A percentile compares a stretch with the other conserved stretches of the same genome.
Evolutionary conservation across 2,797 vertebrate species (phyloP).

Genomic region (Crocodylus rhombifer): DNA sequence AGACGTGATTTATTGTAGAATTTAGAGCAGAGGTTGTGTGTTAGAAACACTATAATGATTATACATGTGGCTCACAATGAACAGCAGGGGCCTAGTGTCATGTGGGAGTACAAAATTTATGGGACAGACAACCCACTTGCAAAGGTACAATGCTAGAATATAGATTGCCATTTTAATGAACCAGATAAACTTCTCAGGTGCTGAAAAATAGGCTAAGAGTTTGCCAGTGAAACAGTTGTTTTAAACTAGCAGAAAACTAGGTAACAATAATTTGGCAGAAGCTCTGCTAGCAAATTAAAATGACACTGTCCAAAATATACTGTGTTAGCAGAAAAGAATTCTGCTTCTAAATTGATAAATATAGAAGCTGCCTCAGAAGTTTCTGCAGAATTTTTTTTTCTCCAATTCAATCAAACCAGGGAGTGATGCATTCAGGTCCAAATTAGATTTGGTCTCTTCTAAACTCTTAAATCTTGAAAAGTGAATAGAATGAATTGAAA

Average conservation of each 20-base stretch:
- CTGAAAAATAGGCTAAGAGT: slow-evolving; percentile 11
- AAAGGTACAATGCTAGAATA: slow-evolving; percentile 7
- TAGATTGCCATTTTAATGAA: slow-evolving; percentile 25
- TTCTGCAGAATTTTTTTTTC: slow-evolving; percentile 14
- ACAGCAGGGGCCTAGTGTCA: not conserved
- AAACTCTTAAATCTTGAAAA: slow-evolving; percentile 8
- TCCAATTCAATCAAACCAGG: not conserved
- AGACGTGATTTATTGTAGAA: not conserved
- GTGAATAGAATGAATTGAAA: not conserved
- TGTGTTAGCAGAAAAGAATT: slow-evolving; percentile 12
- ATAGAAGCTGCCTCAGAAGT: not conserved
- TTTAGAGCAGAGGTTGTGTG: not conserved
- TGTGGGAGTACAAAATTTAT: not conserved
- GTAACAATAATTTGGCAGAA: slow-evolving; percentile 39
- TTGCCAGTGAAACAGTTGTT: not conserved
- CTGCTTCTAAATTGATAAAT: not conserved
- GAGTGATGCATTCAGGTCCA: slow-evolving; percentile 3
- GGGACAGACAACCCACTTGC: not conserved
- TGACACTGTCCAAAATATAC: not conserved
- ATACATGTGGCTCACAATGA: not conserved
- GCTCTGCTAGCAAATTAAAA: slow-evolving; percentile 7
- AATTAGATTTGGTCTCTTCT: slow-evolving; percentile 32
- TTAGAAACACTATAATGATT: not conserved
- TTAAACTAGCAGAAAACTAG: not conserved
- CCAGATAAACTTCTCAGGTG: not conserved